Percentiles rank a stretch among this genome's conserved stretches.
Conservation (phyloP, 2,113 vertebrate genomes). For the Epinephelus moara region DNA sequence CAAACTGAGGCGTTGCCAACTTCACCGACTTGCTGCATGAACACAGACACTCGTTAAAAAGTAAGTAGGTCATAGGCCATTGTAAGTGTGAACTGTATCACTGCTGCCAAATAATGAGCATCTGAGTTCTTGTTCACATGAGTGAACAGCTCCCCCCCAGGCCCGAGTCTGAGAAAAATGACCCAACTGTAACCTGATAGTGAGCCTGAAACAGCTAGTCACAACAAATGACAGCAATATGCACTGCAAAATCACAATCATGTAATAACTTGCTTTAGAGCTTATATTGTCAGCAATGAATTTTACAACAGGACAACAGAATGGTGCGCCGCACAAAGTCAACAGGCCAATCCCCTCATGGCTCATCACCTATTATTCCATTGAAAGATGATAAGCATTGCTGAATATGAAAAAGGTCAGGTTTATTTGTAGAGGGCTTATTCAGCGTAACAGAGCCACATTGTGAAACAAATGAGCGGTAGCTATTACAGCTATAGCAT, state of each 20-base stretch:
- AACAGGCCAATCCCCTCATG: neutral
- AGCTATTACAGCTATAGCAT: neutral
- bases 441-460: neutral
- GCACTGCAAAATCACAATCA: neutral
- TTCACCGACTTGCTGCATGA: neutral
- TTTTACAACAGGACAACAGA: neutral
- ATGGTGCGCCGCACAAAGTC: neutral
- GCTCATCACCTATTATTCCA: neutral
- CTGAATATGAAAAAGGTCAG: neutral
- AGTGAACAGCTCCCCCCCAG: neutral
- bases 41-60: constrained; percentile 18
- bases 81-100: constrained; percentile 8
- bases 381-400: neutral
- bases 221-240: neutral
- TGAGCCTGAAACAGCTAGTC: neutral
- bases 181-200: constrained; percentile 7
- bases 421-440: neutral
- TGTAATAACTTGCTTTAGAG: too few species aligned
- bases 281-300: neutral
- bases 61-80: constrained; percentile 20
- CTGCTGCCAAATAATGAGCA: constrained; percentile 46
- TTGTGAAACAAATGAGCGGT: neutral
- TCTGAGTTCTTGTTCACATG: constrained; percentile 12
- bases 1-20: constrained; percentile 10
- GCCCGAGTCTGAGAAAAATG: neutral